A percentile compares a stretch with the other conserved stretches of the same genome.
Conservation (phyloP, 1,140 invertebrate genomes). For the Drosophila lowei region DNA sequence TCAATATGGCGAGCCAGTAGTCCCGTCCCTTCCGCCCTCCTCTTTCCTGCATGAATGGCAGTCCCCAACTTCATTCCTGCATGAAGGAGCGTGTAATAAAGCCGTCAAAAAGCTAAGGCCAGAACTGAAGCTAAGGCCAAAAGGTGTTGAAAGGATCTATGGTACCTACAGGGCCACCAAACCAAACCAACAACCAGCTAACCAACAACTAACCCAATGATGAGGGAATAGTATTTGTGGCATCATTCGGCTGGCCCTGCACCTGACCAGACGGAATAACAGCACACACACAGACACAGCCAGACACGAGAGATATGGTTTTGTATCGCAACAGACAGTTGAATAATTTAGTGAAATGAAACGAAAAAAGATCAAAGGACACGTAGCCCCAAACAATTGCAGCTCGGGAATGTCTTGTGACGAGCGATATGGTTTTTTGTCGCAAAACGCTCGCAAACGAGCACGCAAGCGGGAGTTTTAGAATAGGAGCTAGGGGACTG, state of each 20-base stretch:
- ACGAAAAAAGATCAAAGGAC: no score
- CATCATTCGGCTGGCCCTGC: conserved; percentile 26
- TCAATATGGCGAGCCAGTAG: conserved; percentile 78
- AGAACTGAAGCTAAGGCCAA: conserved; percentile 15
- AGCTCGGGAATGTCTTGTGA: no score
- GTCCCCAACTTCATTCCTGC: no score
- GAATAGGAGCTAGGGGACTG: no score
- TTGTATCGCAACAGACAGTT: no score
- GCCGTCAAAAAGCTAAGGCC: conserved; percentile 55
- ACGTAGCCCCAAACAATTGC: no score
- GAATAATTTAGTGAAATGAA: no score
- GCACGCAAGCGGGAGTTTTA: no score
- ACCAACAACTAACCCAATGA: conserved; percentile 61
- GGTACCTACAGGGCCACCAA: conserved; percentile 41
- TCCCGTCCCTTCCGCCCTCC: conserved; percentile 20
- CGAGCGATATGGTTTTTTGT: no score
- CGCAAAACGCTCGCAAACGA: no score
- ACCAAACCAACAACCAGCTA: background rate
- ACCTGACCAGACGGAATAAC: conserved; percentile 54
- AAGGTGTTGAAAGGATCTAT: conserved; percentile 74
- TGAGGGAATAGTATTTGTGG: conserved; percentile 48
- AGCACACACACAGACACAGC: conserved; percentile 16
- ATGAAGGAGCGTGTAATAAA: conserved; percentile 50
- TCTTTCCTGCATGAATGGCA: background rate
- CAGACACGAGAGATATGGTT: no score